phyloP scores from a whole-genome alignment of 37 sponge, comb jelly and placozoan genomes.

The Dysidea cf. avara region DNA sequence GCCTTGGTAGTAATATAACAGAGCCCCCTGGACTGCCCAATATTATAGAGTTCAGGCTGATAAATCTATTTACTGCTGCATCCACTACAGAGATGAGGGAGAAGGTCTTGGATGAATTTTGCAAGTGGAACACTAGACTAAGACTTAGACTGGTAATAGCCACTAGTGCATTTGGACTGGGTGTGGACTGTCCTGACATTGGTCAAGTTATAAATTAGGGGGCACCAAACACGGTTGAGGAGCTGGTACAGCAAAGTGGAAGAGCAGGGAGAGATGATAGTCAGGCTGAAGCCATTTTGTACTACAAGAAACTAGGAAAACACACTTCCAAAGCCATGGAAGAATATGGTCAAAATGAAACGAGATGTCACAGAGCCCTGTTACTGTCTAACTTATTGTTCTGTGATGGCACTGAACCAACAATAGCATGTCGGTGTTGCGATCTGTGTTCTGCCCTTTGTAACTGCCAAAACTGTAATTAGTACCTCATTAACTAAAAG shows the following conservation, averaged over 20 bases:
- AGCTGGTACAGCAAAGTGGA: constrained; percentile 55
- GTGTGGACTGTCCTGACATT: constrained; percentile 46
- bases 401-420: neutral
- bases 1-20: constrained; percentile 30
- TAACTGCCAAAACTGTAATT: too few species aligned
- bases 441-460: constrained; percentile 26
- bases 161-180: constrained; percentile 57
- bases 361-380: constrained; percentile 12
- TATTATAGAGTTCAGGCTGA: constrained; percentile 5
- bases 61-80: constrained; percentile 40
- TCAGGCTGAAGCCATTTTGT: constrained; percentile 28
- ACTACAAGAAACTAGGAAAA: too few species aligned
- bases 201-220: constrained; percentile 42
- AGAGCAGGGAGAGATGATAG: constrained; percentile 47
- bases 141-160: constrained; percentile 27
- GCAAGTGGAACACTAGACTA: constrained; percentile 1
- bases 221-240: constrained; percentile 23
- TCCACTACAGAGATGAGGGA: constrained; percentile 22
- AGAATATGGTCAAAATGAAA: neutral
- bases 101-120: constrained; percentile 23
- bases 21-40: constrained; percentile 39
- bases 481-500: too few species aligned
- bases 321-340: neutral
- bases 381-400: neutral
- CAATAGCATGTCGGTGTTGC: constrained; percentile 28